A percentile compares a stretch with the other conserved stretches of the same genome.
phyloP scores from a whole-genome alignment of 2,888 invertebrate species.

The Nymphalis urticae region DNA sequence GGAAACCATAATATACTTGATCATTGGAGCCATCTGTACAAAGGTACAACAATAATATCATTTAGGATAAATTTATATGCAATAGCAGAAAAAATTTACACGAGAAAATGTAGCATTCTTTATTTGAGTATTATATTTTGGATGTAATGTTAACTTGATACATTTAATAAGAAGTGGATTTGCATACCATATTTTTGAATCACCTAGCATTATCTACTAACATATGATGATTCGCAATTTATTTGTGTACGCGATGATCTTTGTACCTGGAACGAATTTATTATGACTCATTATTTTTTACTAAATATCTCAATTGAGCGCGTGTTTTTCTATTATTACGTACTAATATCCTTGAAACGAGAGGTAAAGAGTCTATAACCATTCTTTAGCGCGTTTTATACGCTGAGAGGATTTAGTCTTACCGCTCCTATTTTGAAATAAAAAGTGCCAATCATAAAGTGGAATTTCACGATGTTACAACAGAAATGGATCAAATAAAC shows the following conservation, averaged over 20 bases:
- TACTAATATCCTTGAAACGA: slow-evolving; percentile 40
- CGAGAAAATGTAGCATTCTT: neutral
- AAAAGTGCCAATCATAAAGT: slow-evolving; percentile 5
- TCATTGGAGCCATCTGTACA: too few relatives aligned
- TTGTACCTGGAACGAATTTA: slow-evolving; percentile 50
- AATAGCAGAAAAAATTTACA: too few relatives aligned
- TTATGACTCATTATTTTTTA: slow-evolving; percentile 56
- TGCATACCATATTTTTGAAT: slow-evolving; percentile 29
- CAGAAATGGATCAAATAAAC: slow-evolving; percentile 57
- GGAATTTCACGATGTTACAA: slow-evolving; percentile 41
- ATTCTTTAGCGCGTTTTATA: slow-evolving; percentile 1
- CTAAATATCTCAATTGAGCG: slow-evolving; percentile 37
- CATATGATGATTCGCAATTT: slow-evolving; percentile 58
- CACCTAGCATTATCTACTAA: slow-evolving; percentile 21
- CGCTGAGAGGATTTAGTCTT: neutral
- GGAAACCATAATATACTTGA: neutral
- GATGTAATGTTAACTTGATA: slow-evolving; percentile 10
- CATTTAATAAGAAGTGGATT: slow-evolving; percentile 16
- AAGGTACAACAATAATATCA: too few relatives aligned
- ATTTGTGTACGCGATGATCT: slow-evolving; percentile 43
- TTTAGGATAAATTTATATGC: too few relatives aligned
- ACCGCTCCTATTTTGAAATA: neutral
- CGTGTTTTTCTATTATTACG: slow-evolving; percentile 32
- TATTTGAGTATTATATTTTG: neutral
- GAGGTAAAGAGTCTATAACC: slow-evolving; percentile 23